Base-by-base conservation (phyloP, 2,113 vertebrate genomes). In the Colinus virginianus region DNA sequence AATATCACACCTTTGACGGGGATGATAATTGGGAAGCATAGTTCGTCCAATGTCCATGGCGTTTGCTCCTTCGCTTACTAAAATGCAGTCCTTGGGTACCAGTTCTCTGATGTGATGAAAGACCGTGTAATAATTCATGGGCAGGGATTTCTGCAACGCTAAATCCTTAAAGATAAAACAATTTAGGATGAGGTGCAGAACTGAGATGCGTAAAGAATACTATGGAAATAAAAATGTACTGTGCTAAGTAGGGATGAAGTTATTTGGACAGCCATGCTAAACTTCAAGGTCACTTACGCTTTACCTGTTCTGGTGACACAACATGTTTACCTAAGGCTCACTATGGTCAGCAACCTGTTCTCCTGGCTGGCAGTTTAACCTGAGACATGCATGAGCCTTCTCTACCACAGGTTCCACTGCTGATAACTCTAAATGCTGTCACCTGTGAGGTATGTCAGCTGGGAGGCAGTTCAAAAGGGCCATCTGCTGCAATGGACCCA, bases 41-140 rank as follows among this genome's bases (percentile, higher is more conserved):
- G 99, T 99, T 68, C 99, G 99, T 46, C 99, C 99, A 55, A 99
- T 99, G 96, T 99, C 99, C 99, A 99, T 99, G 42, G 99, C 99
- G 91, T 99, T 99, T 69, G 99, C 99, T 63, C 99, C 99, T 89
- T 99, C 99, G 5, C 98, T 99, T 22, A 99, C 98, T 66, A 99
- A 97, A 96, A 99, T 97, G 92, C 98, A 99, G 95, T 99, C 98
- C 42, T 93, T 97, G 75, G 99, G 99, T 81, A 99, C 93, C 36
- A 98, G 96, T 62, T 99, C 96, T 87, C 98, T 98, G 68, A 99
- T 90, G 61, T 98, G 98, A 90, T 98, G 98, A 95, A 99, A 99
- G 26, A 98, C 98, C 11, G 98, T 99, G 88, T 99, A 99, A 91
- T 99, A 99, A 97, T 99, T 99, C 99, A 99, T 98, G 63, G 98